Conservation (phyloP, 2,888 invertebrate genomes). For the Orthonychiurus folsomi region DNA sequence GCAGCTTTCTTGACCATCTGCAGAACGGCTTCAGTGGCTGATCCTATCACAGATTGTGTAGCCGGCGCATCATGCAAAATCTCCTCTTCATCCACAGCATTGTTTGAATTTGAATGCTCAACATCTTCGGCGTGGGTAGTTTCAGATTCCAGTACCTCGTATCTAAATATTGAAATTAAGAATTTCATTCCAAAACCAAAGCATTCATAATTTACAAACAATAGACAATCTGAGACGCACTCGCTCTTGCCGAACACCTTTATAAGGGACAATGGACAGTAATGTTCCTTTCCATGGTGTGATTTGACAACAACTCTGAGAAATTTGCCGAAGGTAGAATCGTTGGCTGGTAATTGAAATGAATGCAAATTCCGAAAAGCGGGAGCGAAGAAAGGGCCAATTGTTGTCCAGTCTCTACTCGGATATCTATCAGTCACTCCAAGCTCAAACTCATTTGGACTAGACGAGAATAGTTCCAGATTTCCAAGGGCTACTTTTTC, state of each 20-base stretch:
- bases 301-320: conserved; percentile 65
- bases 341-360: conserved; percentile 34
- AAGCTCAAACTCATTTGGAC: conserved; percentile 82
- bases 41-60: conserved; percentile 52
- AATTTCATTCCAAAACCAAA: not conserved
- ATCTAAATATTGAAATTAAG: conserved; percentile 21
- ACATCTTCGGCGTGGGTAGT: conserved; percentile 44
- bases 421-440: conserved; percentile 82
- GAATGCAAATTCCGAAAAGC: conserved; percentile 37
- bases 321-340: conserved; percentile 42
- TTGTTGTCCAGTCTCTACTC: conserved; percentile 50
- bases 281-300: conserved; percentile 94
- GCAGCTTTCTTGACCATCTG: conserved; percentile 88
- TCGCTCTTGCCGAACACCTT: conserved; percentile 88
- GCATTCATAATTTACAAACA: conserved; percentile 6
- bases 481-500: conserved; percentile 75
- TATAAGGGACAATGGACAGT: conserved; percentile 93
- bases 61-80: conserved; percentile 38
- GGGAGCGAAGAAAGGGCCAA: conserved; percentile 35
- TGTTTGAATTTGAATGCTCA: conserved; percentile 41
- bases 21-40: conserved; percentile 81
- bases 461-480: conserved; percentile 94
- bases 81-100: conserved; percentile 42
- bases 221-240: conserved; percentile 44
- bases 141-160: conserved; percentile 77